These are phyloP conservation scores for Distichodus sexfasciatus DNA, from an alignment of 2,797 vertebrate species.

Conservation along the genomic window DNA sequence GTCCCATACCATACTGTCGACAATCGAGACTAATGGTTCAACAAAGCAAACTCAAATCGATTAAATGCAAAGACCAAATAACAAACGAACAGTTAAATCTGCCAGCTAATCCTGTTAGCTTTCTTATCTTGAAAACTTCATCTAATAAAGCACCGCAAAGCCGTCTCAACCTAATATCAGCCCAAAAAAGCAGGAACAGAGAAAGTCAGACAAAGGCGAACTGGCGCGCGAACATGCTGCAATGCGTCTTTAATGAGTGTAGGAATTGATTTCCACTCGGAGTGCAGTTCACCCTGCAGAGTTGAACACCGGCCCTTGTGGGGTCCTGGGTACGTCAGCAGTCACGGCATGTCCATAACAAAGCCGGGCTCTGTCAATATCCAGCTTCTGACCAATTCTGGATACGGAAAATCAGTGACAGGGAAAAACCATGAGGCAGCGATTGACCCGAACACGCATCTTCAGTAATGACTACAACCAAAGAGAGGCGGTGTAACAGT, in stretches of 20 bases:
- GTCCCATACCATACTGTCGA: background rate
- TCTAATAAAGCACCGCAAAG: background rate
- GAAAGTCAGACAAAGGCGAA: background rate
- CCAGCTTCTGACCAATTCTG: slow-evolving; percentile 32
- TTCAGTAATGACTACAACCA: background rate
- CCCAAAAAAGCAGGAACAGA: background rate
- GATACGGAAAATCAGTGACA: slow-evolving; percentile 61
- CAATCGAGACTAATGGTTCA: background rate
- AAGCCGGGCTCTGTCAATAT: slow-evolving; percentile 54
- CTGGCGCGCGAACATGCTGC: no score
- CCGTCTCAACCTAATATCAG: background rate
- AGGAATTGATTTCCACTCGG: slow-evolving; percentile 18
- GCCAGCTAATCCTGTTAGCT: background rate
- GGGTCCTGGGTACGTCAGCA: slow-evolving; percentile 4
- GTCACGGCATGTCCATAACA: slow-evolving; percentile 58
- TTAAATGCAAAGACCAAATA: background rate
- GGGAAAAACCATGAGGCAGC: slow-evolving; percentile 36
- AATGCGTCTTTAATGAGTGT: slow-evolving; percentile 9
- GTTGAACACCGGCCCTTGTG: slow-evolving; percentile 25
- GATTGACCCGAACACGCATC: background rate
- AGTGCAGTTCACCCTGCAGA: background rate
- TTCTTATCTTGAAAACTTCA: background rate
- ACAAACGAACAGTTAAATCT: background rate
- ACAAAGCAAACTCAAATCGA: background rate
- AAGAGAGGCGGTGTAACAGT: no score